phyloP scores from a whole-genome alignment of 2,888 invertebrate genomes.

The Altica lythri region DNA sequence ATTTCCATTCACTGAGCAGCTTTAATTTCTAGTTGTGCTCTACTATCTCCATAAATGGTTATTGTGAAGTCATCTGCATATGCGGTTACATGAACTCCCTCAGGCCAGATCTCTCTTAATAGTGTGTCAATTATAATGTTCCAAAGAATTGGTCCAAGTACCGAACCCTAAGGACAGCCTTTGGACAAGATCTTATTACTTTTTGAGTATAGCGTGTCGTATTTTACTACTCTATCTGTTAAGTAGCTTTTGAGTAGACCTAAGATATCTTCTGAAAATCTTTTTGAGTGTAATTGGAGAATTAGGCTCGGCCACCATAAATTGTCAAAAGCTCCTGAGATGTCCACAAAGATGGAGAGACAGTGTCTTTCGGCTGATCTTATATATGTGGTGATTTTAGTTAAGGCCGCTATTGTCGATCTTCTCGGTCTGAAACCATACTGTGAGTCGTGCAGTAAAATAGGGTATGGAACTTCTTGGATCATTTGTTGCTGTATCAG shows the following conservation, averaged over 20 bases:
- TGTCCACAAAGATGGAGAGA: no score
- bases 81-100: background rate
- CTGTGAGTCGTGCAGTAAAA: no score
- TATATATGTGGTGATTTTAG: no score
- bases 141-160: background rate
- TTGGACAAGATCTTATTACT: background rate
- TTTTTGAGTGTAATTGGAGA: background rate
- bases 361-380: no score
- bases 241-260: background rate
- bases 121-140: background rate
- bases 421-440: no score
- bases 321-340: background rate
- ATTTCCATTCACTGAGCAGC: no score
- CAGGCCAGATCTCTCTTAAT: background rate
- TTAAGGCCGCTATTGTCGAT: no score
- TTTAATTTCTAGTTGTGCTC: no score
- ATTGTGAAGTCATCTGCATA: background rate
- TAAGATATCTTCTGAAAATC: background rate
- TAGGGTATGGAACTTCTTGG: no score
- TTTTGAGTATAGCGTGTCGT: background rate
- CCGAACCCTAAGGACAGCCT: background rate
- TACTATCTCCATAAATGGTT: background rate
- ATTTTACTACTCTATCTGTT: background rate
- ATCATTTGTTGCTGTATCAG: no score
- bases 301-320: background rate